Conservation (phyloP, 1,140 invertebrate genomes). For the Scaptomyza pallida region DNA sequence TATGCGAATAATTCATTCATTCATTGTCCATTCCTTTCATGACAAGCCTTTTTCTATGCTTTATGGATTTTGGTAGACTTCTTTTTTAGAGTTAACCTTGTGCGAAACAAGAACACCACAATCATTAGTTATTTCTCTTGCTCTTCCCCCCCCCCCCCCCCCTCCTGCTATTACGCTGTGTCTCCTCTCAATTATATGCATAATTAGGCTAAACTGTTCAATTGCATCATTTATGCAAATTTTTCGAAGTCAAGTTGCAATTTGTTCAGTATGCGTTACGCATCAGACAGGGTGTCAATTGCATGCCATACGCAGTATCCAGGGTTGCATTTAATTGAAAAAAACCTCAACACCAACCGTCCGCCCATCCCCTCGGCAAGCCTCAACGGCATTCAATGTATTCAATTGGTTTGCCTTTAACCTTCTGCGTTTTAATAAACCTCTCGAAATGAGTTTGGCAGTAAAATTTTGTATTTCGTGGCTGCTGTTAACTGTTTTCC, state of each 20-base stretch:
- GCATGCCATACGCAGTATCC: constrained; percentile 14
- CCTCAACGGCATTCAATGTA: constrained; percentile 7
- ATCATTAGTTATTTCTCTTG: too few relatives aligned
- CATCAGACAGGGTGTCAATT: constrained; percentile 31
- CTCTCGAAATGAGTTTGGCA: too few relatives aligned
- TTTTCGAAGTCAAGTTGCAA: not conserved
- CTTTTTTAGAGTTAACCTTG: too few relatives aligned
- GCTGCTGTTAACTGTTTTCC: constrained; percentile 22
- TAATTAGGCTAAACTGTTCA: constrained; percentile 7
- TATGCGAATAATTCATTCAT: too few relatives aligned
- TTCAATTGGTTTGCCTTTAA: constrained; percentile 1
- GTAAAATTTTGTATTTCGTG: not conserved
- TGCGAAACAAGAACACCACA: too few relatives aligned
- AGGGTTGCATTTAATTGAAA: constrained; percentile 39
- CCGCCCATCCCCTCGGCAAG: not conserved
- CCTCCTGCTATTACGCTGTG: too few relatives aligned
- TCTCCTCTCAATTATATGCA: not conserved
- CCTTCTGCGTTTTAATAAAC: too few relatives aligned
- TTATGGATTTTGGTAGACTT: too few relatives aligned
- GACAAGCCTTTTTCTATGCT: too few relatives aligned
- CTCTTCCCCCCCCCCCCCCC: too few relatives aligned
- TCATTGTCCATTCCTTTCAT: too few relatives aligned
- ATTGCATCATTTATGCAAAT: constrained; percentile 20
- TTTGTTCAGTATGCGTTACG: constrained; percentile 21
- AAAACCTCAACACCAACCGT: constrained; percentile 19